Evolutionary conservation across 2,797 vertebrate species (phyloP).

Genomic region (Coendou prehensilis): DNA sequence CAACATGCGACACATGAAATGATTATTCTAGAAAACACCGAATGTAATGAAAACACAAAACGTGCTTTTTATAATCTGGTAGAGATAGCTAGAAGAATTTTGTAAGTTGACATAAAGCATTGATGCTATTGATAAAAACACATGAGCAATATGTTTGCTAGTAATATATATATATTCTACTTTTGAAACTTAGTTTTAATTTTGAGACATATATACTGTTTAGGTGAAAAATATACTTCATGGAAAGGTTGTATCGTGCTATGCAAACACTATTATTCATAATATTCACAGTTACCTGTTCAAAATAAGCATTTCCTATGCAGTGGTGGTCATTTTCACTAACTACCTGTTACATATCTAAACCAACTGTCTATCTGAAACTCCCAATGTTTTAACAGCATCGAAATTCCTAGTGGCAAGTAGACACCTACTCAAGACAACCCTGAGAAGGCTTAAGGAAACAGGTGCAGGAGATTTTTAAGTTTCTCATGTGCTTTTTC

Average conservation of each 20-base stretch:
- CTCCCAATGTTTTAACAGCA: conserved; percentile 37
- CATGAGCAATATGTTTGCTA: background rate
- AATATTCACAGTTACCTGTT: background rate
- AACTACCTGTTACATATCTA: conserved; percentile 79
- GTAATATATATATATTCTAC: background rate
- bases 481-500: conserved; percentile 67
- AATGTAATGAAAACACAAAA: conserved; percentile 37
- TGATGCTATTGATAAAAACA: background rate
- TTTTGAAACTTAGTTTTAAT: conserved; percentile 56
- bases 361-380: conserved; percentile 16
- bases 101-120: conserved; percentile 28
- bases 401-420: conserved; percentile 15
- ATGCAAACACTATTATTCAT: background rate
- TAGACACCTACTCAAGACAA: conserved; percentile 5
- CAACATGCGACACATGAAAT: background rate
- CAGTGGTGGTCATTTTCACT: background rate
- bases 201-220: background rate
- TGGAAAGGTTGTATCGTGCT: background rate
- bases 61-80: background rate
- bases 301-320: background rate
- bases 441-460: background rate
- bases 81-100: background rate
- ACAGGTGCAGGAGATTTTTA: background rate
- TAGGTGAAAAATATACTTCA: background rate
- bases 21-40: conserved; percentile 25